These are phyloP conservation scores for Chorisops tibialis DNA, from an alignment of 2,888 invertebrate genomes.

Conservation along the genomic window DNA sequence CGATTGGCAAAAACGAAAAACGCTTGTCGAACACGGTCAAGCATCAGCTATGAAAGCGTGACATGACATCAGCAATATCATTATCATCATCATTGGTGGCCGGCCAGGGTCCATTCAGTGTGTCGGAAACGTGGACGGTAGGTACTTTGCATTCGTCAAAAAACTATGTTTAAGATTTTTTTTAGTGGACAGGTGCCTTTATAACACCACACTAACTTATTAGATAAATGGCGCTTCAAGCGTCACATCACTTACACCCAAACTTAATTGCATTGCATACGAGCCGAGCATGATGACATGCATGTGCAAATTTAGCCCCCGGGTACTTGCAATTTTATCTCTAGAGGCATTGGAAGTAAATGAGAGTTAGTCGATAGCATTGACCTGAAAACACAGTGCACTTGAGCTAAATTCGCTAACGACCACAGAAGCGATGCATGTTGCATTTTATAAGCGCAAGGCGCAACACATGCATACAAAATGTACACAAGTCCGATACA, in stretches of 20 bases:
- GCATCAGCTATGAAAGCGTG: no score
- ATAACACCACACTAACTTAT: background rate
- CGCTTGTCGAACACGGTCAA: no score
- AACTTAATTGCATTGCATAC: conserved; percentile 20
- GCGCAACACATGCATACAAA: no score
- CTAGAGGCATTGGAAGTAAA: conserved; percentile 28
- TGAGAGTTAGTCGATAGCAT: conserved; percentile 33
- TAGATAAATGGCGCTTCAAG: background rate
- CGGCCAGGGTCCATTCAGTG: no score
- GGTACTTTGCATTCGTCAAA: no score
- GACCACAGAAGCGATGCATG: conserved; percentile 4
- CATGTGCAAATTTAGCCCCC: conserved; percentile 28
- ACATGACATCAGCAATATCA: no score
- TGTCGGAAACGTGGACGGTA: no score
- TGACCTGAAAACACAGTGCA: conserved; percentile 57
- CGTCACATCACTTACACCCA: background rate
- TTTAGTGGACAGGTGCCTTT: background rate
- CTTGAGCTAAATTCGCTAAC: conserved; percentile 46
- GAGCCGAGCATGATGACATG: conserved; percentile 25
- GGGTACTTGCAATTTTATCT: conserved; percentile 29
- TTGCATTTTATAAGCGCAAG: conserved; percentile 6
- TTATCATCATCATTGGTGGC: no score
- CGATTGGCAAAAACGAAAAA: no score
- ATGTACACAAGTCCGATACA: no score
- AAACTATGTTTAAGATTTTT: background rate